Percentiles rank a stretch among this genome's conserved stretches.
Evolutionary conservation across 37 sponge, comb jelly and placozoan genomes (phyloP).

Genomic region (Spongilla lacustris): DNA sequence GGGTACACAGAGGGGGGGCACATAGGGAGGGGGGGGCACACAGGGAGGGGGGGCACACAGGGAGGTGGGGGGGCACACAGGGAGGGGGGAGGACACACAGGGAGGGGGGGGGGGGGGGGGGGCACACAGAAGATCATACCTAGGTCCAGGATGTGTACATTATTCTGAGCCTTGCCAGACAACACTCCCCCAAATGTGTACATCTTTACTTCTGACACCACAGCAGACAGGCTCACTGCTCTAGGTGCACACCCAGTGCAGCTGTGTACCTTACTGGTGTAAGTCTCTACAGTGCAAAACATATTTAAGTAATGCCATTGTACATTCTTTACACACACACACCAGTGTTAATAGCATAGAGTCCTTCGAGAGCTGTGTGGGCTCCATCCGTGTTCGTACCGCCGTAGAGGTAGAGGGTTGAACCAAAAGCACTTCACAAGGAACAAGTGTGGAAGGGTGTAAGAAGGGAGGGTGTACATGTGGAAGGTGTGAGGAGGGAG

Average conservation of each 20-base stretch:
- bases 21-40: background rate
- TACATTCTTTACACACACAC: background rate
- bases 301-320: no score
- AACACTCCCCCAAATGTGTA: constrained; percentile 79
- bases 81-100: no score
- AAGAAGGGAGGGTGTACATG: background rate
- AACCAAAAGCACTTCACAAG: constrained; percentile 44
- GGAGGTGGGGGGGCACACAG: background rate
- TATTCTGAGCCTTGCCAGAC: constrained; percentile 45
- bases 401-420: constrained; percentile 58
- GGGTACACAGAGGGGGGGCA: background rate
- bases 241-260: constrained; percentile 51
- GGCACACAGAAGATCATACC: constrained; percentile 2
- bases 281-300: constrained; percentile 26
- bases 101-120: no score
- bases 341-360: constrained; percentile 60
- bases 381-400: constrained; percentile 52
- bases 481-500: background rate
- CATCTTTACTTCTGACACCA: constrained; percentile 37
- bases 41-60: no score
- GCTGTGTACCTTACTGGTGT: constrained; percentile 24
- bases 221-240: constrained; percentile 41
- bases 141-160: constrained; percentile 25
- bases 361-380: constrained; percentile 36
- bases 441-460: background rate